Evolutionary conservation across 2,797 vertebrate genomes (phyloP).

Genomic region (Sebastiscus albofasciatus): DNA sequence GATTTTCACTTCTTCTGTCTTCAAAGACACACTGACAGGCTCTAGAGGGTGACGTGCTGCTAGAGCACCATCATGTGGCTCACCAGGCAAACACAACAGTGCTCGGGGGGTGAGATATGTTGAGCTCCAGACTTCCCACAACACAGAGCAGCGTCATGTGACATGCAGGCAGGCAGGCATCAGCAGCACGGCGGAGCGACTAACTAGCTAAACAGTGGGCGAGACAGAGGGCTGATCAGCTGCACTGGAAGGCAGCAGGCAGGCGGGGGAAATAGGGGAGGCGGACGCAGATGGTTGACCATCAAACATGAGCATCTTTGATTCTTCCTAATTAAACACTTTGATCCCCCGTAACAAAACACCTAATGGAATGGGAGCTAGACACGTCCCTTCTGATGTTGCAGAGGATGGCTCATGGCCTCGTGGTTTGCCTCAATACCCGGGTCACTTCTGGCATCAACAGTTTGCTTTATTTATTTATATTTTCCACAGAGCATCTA

Average conservation of each 20-base stretch:
- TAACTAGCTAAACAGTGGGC: constrained; percentile 47
- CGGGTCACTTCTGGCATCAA: constrained; percentile 47
- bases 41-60: constrained; percentile 67
- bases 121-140: background rate
- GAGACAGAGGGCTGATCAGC: constrained; percentile 52
- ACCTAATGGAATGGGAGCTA: constrained; percentile 77
- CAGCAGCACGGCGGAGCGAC: constrained; percentile 45
- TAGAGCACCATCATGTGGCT: constrained; percentile 84
- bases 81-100: constrained; percentile 9
- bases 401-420: constrained; percentile 53
- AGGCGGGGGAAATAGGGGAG: constrained; percentile 19
- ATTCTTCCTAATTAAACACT: constrained; percentile 84
- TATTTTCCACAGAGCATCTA: constrained; percentile 24
- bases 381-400: constrained; percentile 68
- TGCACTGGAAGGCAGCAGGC: constrained; percentile 55
- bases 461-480: constrained; percentile 10
- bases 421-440: constrained; percentile 40
- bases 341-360: constrained; percentile 84
- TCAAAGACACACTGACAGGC: constrained; percentile 25
- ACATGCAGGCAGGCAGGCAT: constrained; percentile 18
- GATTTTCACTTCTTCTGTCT: background rate
- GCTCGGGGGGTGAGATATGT: background rate
- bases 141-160: constrained; percentile 34
- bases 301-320: constrained; percentile 79
- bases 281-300: constrained; percentile 81